A percentile compares a stretch with the other conserved stretches of the same genome.
phyloP scores from a whole-genome alignment of 2,797 vertebrate species.

The Syngnathus rostellatus region DNA sequence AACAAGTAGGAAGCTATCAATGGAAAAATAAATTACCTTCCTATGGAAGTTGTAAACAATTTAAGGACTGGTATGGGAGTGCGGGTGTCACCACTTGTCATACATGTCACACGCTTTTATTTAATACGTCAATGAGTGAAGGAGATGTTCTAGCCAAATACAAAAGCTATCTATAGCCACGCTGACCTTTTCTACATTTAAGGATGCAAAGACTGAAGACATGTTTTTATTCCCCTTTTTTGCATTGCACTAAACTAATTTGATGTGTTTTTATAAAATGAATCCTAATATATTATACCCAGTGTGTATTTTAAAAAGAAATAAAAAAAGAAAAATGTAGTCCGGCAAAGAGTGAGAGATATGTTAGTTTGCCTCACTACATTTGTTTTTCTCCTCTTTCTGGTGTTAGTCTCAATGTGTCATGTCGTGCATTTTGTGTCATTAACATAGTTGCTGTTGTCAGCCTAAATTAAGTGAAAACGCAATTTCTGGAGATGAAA shows the following conservation, averaged over 20 bases:
- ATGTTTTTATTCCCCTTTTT: slow-evolving; percentile 40
- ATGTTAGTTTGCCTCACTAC: slow-evolving; percentile 13
- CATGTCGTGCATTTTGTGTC: slow-evolving; percentile 57
- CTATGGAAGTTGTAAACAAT: slow-evolving; percentile 5
- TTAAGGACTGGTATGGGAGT: neutral
- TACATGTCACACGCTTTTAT: neutral
- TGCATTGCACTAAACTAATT: slow-evolving; percentile 40
- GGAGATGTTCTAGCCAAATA: slow-evolving; percentile 55
- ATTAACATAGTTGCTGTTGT: slow-evolving; percentile 39
- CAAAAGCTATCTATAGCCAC: slow-evolving; percentile 30
- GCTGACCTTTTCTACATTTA: slow-evolving; percentile 39
- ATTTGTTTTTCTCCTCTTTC: slow-evolving; percentile 12
- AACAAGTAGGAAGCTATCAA: neutral
- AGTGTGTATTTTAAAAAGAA: slow-evolving; percentile 46
- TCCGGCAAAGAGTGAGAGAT: slow-evolving; percentile 31
- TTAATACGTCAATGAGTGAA: slow-evolving; percentile 1
- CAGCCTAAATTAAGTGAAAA: slow-evolving; percentile 24
- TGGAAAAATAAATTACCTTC: neutral
- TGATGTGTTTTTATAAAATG: slow-evolving; percentile 60
- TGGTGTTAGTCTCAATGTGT: slow-evolving; percentile 38
- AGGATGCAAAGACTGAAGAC: slow-evolving; percentile 51
- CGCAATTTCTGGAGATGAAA: slow-evolving; percentile 36
- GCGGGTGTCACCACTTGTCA: neutral
- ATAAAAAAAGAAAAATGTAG: slow-evolving; percentile 39
- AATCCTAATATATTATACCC: slow-evolving; percentile 76